Evolutionary conservation across 2,113 vertebrate species (phyloP).

Genomic region (Crotophaga sulcirostris): DNA sequence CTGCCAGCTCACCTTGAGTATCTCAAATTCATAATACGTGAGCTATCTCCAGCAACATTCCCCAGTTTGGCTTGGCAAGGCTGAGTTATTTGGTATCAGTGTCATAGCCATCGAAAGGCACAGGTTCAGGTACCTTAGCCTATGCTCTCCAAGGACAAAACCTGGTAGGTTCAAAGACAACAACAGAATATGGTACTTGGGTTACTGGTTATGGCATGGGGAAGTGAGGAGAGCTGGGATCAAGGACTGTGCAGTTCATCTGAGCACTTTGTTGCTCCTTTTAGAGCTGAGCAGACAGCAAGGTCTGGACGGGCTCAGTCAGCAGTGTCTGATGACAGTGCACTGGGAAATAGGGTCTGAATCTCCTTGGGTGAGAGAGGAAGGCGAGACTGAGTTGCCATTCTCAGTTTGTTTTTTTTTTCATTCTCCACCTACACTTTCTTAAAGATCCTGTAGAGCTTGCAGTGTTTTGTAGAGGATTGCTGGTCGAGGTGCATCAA

Average conservation of each 20-base stretch:
- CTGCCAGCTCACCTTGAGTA: background rate
- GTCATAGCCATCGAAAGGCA: background rate
- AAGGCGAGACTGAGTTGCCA: background rate
- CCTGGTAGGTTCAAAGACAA: background rate
- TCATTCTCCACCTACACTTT: background rate
- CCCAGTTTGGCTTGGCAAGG: background rate
- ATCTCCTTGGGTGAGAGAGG: background rate
- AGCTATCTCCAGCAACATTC: background rate
- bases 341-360: background rate
- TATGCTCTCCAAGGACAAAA: background rate
- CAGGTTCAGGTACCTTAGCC: accelerated
- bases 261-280: background rate
- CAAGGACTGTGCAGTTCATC: background rate
- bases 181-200: background rate
- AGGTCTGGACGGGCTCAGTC: background rate
- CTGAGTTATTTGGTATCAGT: background rate
- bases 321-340: background rate
- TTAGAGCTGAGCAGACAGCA: background rate
- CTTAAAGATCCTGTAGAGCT: background rate
- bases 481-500: background rate
- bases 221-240: background rate
- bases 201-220: background rate
- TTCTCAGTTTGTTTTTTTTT: background rate
- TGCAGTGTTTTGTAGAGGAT: background rate
- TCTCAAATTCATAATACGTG: background rate